A percentile compares a stretch with the other conserved stretches of the same genome.
phyloP scores from a whole-genome alignment of 2,888 invertebrate species.

The Stomorhina lunata region DNA sequence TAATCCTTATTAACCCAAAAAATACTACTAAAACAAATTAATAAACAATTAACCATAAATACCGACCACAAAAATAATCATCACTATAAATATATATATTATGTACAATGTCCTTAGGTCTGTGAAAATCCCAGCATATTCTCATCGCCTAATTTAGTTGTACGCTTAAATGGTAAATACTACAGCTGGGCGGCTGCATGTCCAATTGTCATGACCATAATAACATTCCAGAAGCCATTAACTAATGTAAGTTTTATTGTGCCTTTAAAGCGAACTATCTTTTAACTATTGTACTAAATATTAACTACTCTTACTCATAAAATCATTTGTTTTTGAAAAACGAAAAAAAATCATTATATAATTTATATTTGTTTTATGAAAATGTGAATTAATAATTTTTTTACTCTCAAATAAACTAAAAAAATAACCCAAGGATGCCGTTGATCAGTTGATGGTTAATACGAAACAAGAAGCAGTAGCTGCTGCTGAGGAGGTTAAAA shows the following conservation, averaged over 20 bases:
- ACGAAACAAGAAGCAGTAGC: slow-evolving; percentile 68
- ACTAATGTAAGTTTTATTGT: slow-evolving; percentile 83
- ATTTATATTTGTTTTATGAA: no score
- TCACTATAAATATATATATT: no score
- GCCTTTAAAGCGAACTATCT: slow-evolving; percentile 33
- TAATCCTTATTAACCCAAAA: slow-evolving; percentile 9
- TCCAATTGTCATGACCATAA: slow-evolving; percentile 92
- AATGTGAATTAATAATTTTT: no score
- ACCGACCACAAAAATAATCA: slow-evolving; percentile 44
- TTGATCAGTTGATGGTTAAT: slow-evolving; percentile 76
- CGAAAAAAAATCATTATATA: background rate
- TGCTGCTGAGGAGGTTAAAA: slow-evolving; percentile 55
- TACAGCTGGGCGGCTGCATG: slow-evolving; percentile 95
- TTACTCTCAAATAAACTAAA: slow-evolving; percentile 12
- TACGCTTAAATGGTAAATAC: slow-evolving; percentile 92
- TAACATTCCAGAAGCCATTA: slow-evolving; percentile 92
- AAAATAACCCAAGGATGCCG: slow-evolving; percentile 73
- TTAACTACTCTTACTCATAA: background rate
- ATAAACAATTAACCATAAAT: slow-evolving; percentile 17
- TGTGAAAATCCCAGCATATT: slow-evolving; percentile 87
- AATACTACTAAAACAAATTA: slow-evolving; percentile 7
- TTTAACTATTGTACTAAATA: no score
- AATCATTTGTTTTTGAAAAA: background rate
- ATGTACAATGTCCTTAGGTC: slow-evolving; percentile 75
- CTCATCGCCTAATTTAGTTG: slow-evolving; percentile 90